phyloP scores from a whole-genome alignment of 2,113 vertebrate species.

The Nesoenas mayeri region DNA sequence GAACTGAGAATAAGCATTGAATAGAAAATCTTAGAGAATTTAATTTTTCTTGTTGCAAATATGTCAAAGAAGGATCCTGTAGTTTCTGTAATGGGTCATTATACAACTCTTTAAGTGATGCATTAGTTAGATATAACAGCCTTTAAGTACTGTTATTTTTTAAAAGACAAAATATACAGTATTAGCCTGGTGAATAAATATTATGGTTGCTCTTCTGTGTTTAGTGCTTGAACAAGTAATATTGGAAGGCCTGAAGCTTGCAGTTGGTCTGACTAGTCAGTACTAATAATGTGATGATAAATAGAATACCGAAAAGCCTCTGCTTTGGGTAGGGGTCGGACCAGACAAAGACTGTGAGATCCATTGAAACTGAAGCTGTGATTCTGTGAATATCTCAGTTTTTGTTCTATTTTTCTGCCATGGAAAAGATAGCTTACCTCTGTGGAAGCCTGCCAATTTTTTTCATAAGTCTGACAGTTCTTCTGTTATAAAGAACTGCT shows the following conservation, averaged over 20 bases:
- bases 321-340: not conserved
- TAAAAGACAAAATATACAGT: not conserved
- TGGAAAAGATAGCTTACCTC: not conserved
- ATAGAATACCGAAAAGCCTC: not conserved
- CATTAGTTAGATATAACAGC: not conserved
- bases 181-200: not conserved
- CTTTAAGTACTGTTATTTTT: not conserved
- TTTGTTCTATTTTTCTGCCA: not conserved
- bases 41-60: not conserved
- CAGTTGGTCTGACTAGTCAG: not conserved
- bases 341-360: not conserved
- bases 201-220: not conserved
- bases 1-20: not conserved
- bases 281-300: not conserved
- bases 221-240: not conserved
- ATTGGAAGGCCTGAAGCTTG: not conserved
- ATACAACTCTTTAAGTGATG: not conserved
- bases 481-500: not conserved
- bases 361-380: not conserved
- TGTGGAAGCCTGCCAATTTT: not conserved
- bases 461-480: not conserved
- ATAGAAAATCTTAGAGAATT: not conserved
- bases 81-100: not conserved
- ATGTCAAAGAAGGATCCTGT: not conserved
- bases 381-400: not conserved